Conservation (phyloP, 53 echinoderm and acorn worm species). For the Echinometra lucunter region DNA sequence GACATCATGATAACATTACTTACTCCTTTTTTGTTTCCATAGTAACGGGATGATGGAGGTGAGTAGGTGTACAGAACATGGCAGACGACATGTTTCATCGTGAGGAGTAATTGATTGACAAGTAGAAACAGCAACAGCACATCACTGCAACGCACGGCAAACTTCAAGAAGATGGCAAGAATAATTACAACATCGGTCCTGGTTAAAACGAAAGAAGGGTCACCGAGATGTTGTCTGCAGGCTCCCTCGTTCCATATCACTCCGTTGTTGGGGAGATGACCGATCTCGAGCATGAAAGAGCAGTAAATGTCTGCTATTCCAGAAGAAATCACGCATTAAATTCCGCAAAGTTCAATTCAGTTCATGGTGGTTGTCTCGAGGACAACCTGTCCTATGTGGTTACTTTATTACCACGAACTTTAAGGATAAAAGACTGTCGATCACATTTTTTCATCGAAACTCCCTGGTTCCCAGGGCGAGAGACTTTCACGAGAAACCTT, state of each 20-base stretch:
- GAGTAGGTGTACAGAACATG: not conserved
- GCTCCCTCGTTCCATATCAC: not conserved
- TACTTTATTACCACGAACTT: not conserved
- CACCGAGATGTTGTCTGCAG: not conserved
- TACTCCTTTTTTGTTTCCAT: constrained; percentile 20
- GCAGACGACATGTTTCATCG: constrained; percentile 38
- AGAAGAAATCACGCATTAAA: not conserved
- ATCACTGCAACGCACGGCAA: constrained; percentile 39
- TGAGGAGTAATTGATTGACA: constrained; percentile 1
- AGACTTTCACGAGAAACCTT: not conserved
- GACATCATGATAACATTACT: not conserved
- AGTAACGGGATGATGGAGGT: not conserved
- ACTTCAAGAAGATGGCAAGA: not conserved
- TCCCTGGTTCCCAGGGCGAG: not conserved
- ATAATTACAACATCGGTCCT: constrained; percentile 19
- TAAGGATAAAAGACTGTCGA: not conserved
- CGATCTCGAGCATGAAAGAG: not conserved
- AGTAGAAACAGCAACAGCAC: constrained; percentile 2
- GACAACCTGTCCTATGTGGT: not conserved
- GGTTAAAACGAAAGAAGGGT: not conserved
- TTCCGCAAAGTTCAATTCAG: not conserved
- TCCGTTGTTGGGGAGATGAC: not conserved
- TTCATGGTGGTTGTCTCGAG: not conserved
- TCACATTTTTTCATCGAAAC: constrained; percentile 11
- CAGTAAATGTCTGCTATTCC: not conserved